Evolutionary conservation across 2,113 vertebrate genomes (phyloP).

Genomic region (Scomber scombrus): DNA sequence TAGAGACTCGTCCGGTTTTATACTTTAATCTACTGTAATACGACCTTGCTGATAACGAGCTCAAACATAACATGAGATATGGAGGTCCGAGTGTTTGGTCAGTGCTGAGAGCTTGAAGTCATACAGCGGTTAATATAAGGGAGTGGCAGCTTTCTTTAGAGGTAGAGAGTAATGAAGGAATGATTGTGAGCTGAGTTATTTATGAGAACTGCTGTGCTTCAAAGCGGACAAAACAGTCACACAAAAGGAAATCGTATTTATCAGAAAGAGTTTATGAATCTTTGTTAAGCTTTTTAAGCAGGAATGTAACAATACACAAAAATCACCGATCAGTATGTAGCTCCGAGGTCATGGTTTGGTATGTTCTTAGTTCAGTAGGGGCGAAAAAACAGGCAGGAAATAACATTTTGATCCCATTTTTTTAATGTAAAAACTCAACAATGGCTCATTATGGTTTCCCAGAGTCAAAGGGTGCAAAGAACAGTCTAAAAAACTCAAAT

Average conservation of each 20-base stretch:
- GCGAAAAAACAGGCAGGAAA: no score
- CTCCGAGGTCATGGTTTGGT: no score
- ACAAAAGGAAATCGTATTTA: not conserved
- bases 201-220: constrained; percentile 3
- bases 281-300: not conserved
- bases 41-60: constrained; percentile 32
- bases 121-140: not conserved
- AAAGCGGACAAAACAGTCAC: not conserved
- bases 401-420: no score
- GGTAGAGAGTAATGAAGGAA: not conserved
- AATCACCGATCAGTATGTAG: no score
- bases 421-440: no score
- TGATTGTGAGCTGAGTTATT: not conserved
- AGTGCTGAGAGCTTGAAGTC: not conserved
- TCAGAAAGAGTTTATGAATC: not conserved
- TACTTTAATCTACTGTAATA: not conserved
- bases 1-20: not conserved
- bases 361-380: no score
- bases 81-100: not conserved
- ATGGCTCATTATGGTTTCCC: no score
- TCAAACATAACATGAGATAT: constrained; percentile 18
- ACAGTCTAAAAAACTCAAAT: no score
- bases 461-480: no score
- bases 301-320: no score
- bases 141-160: not conserved